Base-by-base conservation (phyloP, 1,140 invertebrate species). In the Megathymus violae region DNA sequence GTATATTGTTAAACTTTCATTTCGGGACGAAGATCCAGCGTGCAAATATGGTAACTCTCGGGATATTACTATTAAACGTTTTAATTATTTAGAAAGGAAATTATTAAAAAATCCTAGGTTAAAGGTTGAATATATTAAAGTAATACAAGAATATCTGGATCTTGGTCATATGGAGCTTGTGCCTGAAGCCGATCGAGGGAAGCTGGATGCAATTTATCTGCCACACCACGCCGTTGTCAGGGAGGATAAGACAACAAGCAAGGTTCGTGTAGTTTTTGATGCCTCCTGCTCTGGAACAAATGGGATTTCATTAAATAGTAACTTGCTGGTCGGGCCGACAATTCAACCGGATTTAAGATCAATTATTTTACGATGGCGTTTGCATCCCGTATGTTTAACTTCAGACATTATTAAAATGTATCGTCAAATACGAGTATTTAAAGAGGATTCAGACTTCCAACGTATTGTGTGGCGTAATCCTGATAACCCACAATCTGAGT, bases 381-480 rank as follows among this genome's bases (percentile, higher is more conserved):
- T 34, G 10, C 43, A 63, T 63, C 22, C 17, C 1, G 54, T 48
- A 19, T 44, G 38, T 11, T 19, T 63, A 4, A 10, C 56, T 10
- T 31, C 50, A 3, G 61, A 54, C 27, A 46, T 62, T n/a, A 50
- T 46, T 31, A 60, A 60, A 16, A 48, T 60, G 44, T 60, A 60
- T 9, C 58, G 58, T 10, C 43, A 48, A 40, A 34, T 60, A 4
- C n/a, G 16, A 41, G 41, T 48, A 19, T 46, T 15, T 22, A 34
- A 60, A 10, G 67, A 74, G 31, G 66, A 87, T 47, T 25, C 71
- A 13, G 51, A 67, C 22, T 76, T 70, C 51, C 81, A 81, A 47
- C 38, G 61, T 46, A 82, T 85, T 34, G 16, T 82, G 0, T 82
- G 82, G 74, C 40, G 76, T 38, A 17, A 51, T 11, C 48, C 48